Evolutionary conservation across 2,113 vertebrate genomes (phyloP), one percentile per base, ranked within the genome.

Genomic region (Arvicanthis niloticus): DNA sequence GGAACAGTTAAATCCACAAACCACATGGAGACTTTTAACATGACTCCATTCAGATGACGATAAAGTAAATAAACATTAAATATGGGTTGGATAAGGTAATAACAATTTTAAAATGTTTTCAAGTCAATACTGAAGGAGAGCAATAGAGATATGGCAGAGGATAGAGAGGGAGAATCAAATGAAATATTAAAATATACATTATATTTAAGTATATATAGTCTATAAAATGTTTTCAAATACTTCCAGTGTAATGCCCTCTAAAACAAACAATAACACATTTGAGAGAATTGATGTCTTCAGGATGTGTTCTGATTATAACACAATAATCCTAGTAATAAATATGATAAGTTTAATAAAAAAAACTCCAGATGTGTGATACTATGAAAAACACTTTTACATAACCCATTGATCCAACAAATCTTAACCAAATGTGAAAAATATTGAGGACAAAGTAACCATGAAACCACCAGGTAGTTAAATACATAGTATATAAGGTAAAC

Each of bases 11-110:
- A n/a, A 40, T 60, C 15, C 11, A 81, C 16, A 91, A 87, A 90
- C 42, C 13, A 75, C 24, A n/a, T 15, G 62, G 29, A 19, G 4
- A 88, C 22, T 45, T 88, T 90, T 90, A 62, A 85, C 16, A 72
- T 31, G 31, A 88, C 10, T 53, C 60, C 24, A 73, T 7, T 87
- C 2, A 70, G 31, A 17, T 73, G 75, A 6, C 81, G 75, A 65
- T 84, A 84, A 94, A 78, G 0, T 85, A 94, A 96, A 65, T 78
- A 70, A 77, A 58, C 91, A 88, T 8, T 81, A 82, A 89, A 21
- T n/a, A 67, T 60, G 16, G 11, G 80, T 86, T 86, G 45, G 62
- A 65, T 53, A 77, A 53, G 4, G 42, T 56, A 91, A 67, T 67
- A 40, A 40, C 5, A 24, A n/a, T 40, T 53, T 85, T 76, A 81